A percentile compares a stretch with the other conserved stretches of the same genome.
phyloP scores from a whole-genome alignment of 2,113 vertebrate genomes.

The Alethe castanea region DNA sequence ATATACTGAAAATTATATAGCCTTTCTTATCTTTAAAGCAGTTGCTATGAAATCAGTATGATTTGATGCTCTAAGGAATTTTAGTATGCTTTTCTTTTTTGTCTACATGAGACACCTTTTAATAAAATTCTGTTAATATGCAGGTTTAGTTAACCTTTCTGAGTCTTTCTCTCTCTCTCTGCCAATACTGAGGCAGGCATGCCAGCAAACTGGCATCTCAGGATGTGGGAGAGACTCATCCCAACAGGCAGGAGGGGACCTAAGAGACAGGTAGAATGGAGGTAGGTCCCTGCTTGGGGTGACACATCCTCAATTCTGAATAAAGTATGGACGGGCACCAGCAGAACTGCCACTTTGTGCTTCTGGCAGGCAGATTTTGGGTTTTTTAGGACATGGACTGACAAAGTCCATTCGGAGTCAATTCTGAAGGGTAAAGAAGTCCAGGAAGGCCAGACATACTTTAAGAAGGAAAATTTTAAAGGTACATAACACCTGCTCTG shows the following conservation, averaged over 20 bases:
- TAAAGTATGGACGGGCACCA: not conserved
- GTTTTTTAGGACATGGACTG: not conserved
- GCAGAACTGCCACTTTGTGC: not conserved
- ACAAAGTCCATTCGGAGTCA: not conserved
- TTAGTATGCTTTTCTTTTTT: not conserved
- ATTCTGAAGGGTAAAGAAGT: not conserved
- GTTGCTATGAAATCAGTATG: not conserved
- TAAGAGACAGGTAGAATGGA: not conserved
- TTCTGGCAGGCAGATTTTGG: not conserved
- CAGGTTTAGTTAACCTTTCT: not conserved
- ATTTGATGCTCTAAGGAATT: not conserved
- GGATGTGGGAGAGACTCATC: not conserved
- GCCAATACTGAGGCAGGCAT: accelerated
- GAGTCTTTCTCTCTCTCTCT: not conserved
- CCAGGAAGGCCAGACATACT: not conserved
- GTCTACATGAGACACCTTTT: not conserved
- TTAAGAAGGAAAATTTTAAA: not conserved
- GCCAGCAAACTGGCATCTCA: not conserved
- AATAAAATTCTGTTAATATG: not conserved
- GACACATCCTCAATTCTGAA: not conserved
- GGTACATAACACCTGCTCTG: too few relatives aligned
- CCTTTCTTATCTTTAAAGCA: not conserved
- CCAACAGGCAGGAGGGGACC: not conserved
- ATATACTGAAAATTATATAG: not conserved
- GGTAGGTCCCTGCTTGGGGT: accelerated